Evolutionary conservation across 1,140 invertebrate species (phyloP).

Genomic region (Micrasema minimum): DNA sequence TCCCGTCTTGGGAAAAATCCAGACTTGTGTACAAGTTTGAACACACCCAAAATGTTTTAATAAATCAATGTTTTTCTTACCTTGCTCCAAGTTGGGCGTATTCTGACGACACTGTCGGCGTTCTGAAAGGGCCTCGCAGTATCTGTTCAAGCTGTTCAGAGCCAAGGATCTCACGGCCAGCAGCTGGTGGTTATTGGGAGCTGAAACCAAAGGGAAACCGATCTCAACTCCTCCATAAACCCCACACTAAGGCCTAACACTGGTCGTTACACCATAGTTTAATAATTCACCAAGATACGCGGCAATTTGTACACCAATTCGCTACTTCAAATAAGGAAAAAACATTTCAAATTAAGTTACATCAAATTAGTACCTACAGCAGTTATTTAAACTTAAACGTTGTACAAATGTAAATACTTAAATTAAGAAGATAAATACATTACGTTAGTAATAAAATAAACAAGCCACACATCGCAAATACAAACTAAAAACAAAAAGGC

Average conservation of each 20-base stretch:
- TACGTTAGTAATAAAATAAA: too few species aligned
- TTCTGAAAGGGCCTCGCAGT: slow-evolving; percentile 76
- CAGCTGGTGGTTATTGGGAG: slow-evolving; percentile 75
- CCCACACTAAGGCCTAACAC: background rate
- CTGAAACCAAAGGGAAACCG: slow-evolving; percentile 67
- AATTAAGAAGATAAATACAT: too few species aligned
- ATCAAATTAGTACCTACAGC: too few species aligned
- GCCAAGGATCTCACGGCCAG: slow-evolving; percentile 76
- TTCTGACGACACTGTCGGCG: slow-evolving; percentile 73
- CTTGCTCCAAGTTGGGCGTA: slow-evolving; percentile 79
- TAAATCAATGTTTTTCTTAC: too few species aligned
- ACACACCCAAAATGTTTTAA: background rate
- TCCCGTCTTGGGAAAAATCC: too few species aligned
- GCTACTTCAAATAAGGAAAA: too few species aligned
- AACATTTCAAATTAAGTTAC: too few species aligned
- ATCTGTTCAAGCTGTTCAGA: slow-evolving; percentile 71
- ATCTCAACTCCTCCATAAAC: slow-evolving; percentile 36
- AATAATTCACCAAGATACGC: background rate
- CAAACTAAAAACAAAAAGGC: too few species aligned
- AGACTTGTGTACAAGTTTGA: background rate
- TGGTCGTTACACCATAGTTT: background rate
- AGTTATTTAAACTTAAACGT: too few species aligned
- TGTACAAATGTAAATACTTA: too few species aligned
- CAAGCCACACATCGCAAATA: too few species aligned
- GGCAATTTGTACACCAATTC: too few species aligned